These are phyloP conservation scores for Heterodera schachtii DNA, from an alignment of 1,140 invertebrate species.

Conservation along the genomic window DNA sequence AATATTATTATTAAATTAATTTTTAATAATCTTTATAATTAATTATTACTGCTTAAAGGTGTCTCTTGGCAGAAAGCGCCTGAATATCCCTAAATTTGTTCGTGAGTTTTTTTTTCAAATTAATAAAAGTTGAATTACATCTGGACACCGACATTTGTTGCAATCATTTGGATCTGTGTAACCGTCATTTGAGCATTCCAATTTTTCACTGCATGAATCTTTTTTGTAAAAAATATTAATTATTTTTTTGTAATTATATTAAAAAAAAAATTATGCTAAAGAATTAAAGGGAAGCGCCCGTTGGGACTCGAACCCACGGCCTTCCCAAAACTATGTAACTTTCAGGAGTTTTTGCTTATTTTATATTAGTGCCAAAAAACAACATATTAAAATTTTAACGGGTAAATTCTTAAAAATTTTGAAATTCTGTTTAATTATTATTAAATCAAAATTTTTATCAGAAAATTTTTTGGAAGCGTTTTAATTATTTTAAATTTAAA, in stretches of 20 bases:
- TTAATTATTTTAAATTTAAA: too few relatives aligned
- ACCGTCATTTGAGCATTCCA: slow-evolving; percentile 55
- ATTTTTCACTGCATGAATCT: slow-evolving; percentile 30
- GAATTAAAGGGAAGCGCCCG: too few relatives aligned
- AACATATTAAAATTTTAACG: too few relatives aligned
- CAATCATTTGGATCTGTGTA: slow-evolving; percentile 66
- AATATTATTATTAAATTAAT: not conserved
- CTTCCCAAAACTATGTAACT: too few relatives aligned
- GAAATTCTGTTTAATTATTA: not conserved
- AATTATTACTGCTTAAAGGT: slow-evolving; percentile 31
- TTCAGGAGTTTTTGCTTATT: not conserved
- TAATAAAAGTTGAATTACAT: not conserved
- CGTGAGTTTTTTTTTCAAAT: not conserved
- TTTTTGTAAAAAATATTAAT: too few relatives aligned
- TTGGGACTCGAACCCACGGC: too few relatives aligned
- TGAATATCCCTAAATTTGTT: slow-evolving; percentile 42
- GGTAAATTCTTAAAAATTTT: too few relatives aligned
- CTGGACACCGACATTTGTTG: slow-evolving; percentile 58
- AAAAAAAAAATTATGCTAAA: too few relatives aligned
- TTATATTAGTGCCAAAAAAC: too few relatives aligned
- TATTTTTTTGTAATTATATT: too few relatives aligned
- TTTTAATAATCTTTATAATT: slow-evolving; percentile 8
- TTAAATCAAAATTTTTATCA: too few relatives aligned
- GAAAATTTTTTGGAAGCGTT: too few relatives aligned
- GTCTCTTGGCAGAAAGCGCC: slow-evolving; percentile 49